Conservation (phyloP, 1,140 invertebrate genomes). For the Idris sp. region DNA sequence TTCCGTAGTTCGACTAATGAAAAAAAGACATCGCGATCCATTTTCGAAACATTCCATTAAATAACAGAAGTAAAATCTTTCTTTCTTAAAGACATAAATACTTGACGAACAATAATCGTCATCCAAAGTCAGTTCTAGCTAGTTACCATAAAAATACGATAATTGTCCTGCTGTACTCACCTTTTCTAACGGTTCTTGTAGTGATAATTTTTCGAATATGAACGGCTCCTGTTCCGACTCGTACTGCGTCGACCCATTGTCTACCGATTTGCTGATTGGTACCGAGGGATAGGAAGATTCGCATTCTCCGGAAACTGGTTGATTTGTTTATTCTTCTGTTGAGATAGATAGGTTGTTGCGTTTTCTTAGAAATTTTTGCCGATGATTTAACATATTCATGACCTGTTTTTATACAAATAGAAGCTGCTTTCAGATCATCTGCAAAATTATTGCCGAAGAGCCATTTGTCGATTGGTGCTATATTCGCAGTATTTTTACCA, state of each 20-base stretch:
- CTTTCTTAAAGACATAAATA: too few relatives aligned
- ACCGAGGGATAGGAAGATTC: too few relatives aligned
- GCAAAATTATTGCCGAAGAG: not conserved
- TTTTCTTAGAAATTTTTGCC: not conserved
- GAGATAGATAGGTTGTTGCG: not conserved
- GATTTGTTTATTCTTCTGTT: too few relatives aligned
- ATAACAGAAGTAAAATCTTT: too few relatives aligned
- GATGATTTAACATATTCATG: not conserved
- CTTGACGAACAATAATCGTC: too few relatives aligned
- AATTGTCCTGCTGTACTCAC: not conserved
- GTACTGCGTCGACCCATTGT: too few relatives aligned
- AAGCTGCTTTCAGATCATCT: conserved; percentile 1
- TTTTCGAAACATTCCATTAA: too few relatives aligned
- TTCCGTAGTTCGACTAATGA: too few relatives aligned
- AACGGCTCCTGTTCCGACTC: too few relatives aligned
- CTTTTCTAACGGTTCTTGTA: not conserved
- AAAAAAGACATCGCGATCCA: too few relatives aligned
- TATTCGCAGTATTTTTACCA: not conserved
- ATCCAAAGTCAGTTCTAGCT: not conserved
- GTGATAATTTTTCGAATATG: too few relatives aligned
- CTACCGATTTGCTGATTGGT: not conserved
- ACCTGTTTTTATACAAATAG: not conserved
- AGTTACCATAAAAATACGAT: not conserved
- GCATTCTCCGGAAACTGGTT: too few relatives aligned
- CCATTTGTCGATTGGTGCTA: not conserved